A percentile compares a stretch with the other conserved stretches of the same genome.
Conservation (phyloP, 2,797 vertebrate genomes). For the Schizopygopsis malacanthus region DNA sequence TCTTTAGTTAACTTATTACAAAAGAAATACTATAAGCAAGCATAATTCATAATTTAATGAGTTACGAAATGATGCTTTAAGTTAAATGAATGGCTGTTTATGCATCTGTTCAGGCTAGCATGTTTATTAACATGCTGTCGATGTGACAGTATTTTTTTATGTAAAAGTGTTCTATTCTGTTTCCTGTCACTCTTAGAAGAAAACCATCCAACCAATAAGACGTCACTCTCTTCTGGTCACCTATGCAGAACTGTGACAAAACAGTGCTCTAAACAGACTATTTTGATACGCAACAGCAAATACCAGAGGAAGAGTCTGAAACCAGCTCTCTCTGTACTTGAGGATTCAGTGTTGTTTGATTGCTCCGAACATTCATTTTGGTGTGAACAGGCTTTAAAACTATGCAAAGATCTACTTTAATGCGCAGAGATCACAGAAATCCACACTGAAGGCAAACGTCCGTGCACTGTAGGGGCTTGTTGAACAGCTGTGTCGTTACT, state of each 20-base stretch:
- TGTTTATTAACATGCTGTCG: background rate
- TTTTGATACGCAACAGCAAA: background rate
- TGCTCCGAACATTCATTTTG: background rate
- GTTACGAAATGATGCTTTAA: background rate
- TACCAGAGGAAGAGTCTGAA: background rate
- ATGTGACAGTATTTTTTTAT: background rate
- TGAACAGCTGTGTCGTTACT: conserved; percentile 23
- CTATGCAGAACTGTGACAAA: background rate
- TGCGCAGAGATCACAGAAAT: background rate
- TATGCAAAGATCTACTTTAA: background rate
- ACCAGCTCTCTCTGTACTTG: background rate
- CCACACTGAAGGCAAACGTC: background rate
- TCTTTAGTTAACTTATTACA: too few relatives aligned
- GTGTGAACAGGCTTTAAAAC: background rate
- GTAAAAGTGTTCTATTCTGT: background rate
- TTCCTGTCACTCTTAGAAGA: background rate
- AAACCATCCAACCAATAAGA: background rate
- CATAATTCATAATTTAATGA: background rate
- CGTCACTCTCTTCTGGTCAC: background rate
- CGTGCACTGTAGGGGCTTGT: background rate
- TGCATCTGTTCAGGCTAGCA: background rate
- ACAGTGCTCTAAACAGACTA: background rate
- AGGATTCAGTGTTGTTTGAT: background rate
- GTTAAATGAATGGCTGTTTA: background rate
- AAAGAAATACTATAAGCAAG: background rate